Percentiles rank a stretch among this genome's conserved stretches.
Evolutionary conservation across 2,113 vertebrate species (phyloP).

Genomic region (Neotoma lepida): DNA sequence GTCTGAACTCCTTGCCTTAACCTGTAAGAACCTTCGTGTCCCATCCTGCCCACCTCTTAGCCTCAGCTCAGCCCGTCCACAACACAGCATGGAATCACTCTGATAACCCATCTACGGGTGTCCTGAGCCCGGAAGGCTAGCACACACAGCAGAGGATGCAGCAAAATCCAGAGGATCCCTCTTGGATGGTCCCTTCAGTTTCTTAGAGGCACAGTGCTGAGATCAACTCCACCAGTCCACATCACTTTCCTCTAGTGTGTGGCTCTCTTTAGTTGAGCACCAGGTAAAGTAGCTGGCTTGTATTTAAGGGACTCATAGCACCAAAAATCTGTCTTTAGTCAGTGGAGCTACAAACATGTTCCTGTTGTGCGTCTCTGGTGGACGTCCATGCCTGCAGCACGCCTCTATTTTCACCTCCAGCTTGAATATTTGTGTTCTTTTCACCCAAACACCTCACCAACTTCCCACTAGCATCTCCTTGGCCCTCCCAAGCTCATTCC

Average conservation of each 20-base stretch:
- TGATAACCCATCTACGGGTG: background rate
- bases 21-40: background rate
- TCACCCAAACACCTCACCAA: background rate
- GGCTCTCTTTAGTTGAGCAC: background rate
- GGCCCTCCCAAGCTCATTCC: background rate
- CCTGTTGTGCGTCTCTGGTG: background rate
- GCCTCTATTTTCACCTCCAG: background rate
- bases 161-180: background rate
- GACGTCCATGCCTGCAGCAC: background rate
- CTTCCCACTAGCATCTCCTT: background rate
- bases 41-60: background rate
- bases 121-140: background rate
- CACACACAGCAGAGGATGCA: background rate
- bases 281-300: constrained; percentile 1
- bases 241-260: background rate
- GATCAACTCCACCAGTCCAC: background rate
- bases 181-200: background rate
- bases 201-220: no score
- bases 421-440: background rate
- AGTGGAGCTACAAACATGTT: background rate
- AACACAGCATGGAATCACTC: background rate
- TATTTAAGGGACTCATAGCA: background rate
- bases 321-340: background rate
- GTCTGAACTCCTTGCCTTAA: background rate
- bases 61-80: background rate